Evolutionary conservation across 2,113 vertebrate genomes (phyloP).

Genomic region (Stigmatopora nigra): DNA sequence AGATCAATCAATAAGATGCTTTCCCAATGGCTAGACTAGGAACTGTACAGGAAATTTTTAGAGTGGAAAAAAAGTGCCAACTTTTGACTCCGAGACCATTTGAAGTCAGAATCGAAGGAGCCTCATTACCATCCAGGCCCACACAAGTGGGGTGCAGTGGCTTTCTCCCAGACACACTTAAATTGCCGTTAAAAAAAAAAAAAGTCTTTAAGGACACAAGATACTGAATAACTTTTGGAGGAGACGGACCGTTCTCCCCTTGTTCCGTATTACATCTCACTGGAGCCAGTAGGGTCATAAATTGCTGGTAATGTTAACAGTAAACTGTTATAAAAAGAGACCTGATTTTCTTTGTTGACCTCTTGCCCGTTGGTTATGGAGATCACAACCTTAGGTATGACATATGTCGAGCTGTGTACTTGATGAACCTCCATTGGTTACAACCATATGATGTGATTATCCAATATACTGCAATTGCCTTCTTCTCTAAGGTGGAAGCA

Average conservation of each 20-base stretch:
- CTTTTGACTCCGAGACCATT: slow-evolving; percentile 49
- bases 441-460: neutral
- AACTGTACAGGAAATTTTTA: slow-evolving; percentile 32
- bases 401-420: slow-evolving; percentile 12
- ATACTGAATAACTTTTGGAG: slow-evolving; percentile 52
- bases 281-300: slow-evolving; percentile 69
- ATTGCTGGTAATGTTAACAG: slow-evolving; percentile 67
- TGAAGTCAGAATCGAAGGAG: slow-evolving; percentile 54
- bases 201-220: slow-evolving; percentile 61
- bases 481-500: slow-evolving; percentile 1
- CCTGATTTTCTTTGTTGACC: slow-evolving; percentile 58
- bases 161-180: slow-evolving; percentile 57
- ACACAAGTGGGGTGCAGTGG: slow-evolving; percentile 14
- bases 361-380: slow-evolving; percentile 44
- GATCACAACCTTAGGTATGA: slow-evolving; percentile 8
- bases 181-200: slow-evolving; percentile 61
- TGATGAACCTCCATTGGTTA: neutral
- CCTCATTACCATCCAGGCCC: slow-evolving; percentile 55
- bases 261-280: slow-evolving; percentile 53
- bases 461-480: slow-evolving; percentile 3
- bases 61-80: slow-evolving; percentile 6
- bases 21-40: slow-evolving; percentile 31
- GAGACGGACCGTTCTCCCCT: slow-evolving; percentile 50
- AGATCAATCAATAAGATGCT: slow-evolving; percentile 18
- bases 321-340: slow-evolving; percentile 69